phyloP scores from a whole-genome alignment of 2,888 invertebrate species.

The Drosophila sordidula region DNA sequence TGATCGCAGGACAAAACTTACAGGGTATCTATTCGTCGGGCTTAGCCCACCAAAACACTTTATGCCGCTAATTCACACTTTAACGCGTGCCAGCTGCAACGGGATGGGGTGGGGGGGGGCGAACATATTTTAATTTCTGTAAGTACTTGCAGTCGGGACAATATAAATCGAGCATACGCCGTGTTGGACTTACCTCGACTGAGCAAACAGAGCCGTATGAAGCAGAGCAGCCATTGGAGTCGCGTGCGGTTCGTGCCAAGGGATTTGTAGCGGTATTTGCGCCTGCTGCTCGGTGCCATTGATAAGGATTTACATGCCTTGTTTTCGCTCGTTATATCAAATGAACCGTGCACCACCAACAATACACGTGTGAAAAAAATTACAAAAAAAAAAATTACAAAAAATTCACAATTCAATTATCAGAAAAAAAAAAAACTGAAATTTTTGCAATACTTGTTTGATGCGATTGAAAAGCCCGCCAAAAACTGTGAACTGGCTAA shows the following conservation, averaged over 20 bases:
- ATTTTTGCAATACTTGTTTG: slow-evolving; percentile 41
- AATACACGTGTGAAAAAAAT: slow-evolving; percentile 30
- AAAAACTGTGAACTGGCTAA: slow-evolving; percentile 41
- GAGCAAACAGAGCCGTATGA: slow-evolving; percentile 60
- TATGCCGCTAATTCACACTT: slow-evolving; percentile 42
- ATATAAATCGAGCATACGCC: slow-evolving; percentile 60
- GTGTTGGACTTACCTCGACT: slow-evolving; percentile 56
- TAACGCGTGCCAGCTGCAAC: slow-evolving; percentile 34
- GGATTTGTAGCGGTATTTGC: slow-evolving; percentile 49
- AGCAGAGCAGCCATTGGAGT: slow-evolving; percentile 60
- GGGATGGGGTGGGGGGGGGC: slow-evolving; percentile 1
- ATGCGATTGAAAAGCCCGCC: slow-evolving; percentile 58
- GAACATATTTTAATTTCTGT: slow-evolving; percentile 56
- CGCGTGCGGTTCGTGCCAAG: slow-evolving; percentile 53
- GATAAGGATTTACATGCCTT: slow-evolving; percentile 58
- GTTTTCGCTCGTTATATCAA: slow-evolving; percentile 12
- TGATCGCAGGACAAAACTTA: too few relatives aligned
- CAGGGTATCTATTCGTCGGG: too few relatives aligned
- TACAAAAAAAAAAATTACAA: slow-evolving; percentile 15
- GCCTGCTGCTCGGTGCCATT: slow-evolving; percentile 58
- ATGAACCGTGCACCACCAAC: background rate
- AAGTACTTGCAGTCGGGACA: slow-evolving; percentile 49
- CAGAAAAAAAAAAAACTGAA: slow-evolving; percentile 14
- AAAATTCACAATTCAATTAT: slow-evolving; percentile 34
- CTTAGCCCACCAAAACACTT: background rate